These are phyloP conservation scores for Fistularia tabacaria DNA, from an alignment of 2,797 vertebrate species.

Conservation along the genomic window DNA sequence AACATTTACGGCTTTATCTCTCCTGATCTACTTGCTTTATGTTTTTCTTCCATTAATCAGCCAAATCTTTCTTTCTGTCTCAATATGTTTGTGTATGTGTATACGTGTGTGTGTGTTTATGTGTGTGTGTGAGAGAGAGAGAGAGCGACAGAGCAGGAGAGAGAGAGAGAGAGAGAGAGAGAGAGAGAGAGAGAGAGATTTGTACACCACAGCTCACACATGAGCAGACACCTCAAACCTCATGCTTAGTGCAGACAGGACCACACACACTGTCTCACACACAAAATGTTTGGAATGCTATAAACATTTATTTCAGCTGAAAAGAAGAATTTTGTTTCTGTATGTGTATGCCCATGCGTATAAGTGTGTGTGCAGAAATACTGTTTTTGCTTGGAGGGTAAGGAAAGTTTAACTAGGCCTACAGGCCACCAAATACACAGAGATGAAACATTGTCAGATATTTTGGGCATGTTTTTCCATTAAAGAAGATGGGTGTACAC, in stretches of 20 bases:
- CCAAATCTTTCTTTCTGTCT: no score
- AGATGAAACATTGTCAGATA: slow-evolving; percentile 60
- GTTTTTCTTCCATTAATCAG: no score
- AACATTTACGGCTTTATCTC: no score
- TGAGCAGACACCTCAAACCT: slow-evolving; percentile 66
- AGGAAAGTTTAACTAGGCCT: slow-evolving; percentile 56
- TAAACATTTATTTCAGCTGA: slow-evolving; percentile 79
- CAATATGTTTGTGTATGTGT: no score
- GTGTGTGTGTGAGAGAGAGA: no score
- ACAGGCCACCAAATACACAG: slow-evolving; percentile 50
- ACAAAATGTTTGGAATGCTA: slow-evolving; percentile 77
- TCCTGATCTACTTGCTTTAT: no score
- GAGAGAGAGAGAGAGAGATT: no score
- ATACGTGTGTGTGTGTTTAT: no score
- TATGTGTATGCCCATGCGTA: slow-evolving; percentile 22
- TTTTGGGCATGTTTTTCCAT: slow-evolving; percentile 48
- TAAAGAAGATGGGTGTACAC: slow-evolving; percentile 45
- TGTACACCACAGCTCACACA: slow-evolving; percentile 29
- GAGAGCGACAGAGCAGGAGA: no score
- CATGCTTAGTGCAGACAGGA: slow-evolving; percentile 73
- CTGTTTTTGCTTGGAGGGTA: slow-evolving; percentile 28
- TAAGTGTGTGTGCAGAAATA: neutral
- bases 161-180: no score
- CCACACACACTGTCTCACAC: slow-evolving; percentile 75
- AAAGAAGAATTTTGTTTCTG: slow-evolving; percentile 46